Evolutionary conservation across 2,888 invertebrate genomes (phyloP).

Genomic region (Lissonota sp.): DNA sequence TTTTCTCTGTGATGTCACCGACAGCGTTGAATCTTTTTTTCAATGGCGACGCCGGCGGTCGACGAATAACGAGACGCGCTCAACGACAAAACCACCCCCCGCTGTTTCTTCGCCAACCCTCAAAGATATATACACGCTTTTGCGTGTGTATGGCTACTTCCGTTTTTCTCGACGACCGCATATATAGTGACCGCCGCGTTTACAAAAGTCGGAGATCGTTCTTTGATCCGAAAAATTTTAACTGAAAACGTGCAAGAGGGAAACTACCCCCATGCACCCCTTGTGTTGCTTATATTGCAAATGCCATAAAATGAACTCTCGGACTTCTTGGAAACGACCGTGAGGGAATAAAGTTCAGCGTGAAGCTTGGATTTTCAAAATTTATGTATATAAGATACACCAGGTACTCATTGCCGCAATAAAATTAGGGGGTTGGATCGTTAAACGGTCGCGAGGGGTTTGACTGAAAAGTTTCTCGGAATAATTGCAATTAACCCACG

Average conservation of each 20-base stretch:
- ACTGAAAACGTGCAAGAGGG: neutral
- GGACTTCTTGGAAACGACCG: constrained; percentile 5
- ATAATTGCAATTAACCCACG: constrained; percentile 47
- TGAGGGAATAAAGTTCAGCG: neutral
- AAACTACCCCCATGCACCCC: neutral
- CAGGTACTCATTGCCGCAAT: constrained; percentile 49
- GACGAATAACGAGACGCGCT: neutral
- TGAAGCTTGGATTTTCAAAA: neutral
- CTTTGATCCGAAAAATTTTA: constrained; percentile 47
- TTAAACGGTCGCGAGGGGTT: constrained; percentile 26
- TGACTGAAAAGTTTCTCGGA: constrained; percentile 38
- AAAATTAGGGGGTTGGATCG: constrained; percentile 41
- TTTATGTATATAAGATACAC: neutral
- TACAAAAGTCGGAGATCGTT: constrained; percentile 43
- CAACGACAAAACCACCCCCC: constrained; percentile 10
- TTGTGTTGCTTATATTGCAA: neutral
- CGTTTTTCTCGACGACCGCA: neutral
- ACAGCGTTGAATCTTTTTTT: neutral
- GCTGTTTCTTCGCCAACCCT: constrained; percentile 36
- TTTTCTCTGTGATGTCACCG: constrained; percentile 11
- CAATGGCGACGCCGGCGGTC: constrained; percentile 41
- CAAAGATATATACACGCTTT: neutral
- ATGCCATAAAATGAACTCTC: constrained; percentile 16
- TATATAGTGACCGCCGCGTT: neutral
- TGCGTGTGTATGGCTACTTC: constrained; percentile 20